Evolutionary conservation across 2,797 vertebrate species (phyloP).

Genomic region (Agapornis canus): DNA sequence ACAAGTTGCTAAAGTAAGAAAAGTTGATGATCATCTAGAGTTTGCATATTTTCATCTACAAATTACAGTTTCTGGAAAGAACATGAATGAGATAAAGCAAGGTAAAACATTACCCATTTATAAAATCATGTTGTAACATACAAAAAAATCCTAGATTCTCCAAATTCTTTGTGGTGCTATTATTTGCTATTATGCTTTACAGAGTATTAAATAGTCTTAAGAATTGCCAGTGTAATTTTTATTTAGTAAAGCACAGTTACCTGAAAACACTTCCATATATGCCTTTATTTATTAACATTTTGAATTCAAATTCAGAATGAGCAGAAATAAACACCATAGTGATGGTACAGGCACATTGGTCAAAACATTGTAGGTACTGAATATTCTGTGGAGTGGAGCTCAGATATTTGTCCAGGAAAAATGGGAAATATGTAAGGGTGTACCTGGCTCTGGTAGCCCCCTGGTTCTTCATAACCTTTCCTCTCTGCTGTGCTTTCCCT

Average conservation of each 20-base stretch:
- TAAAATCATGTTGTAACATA: background rate
- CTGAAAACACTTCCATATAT: background rate
- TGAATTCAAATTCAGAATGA: background rate
- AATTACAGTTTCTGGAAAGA: background rate
- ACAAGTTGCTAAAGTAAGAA: slow-evolving; percentile 19
- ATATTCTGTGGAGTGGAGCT: background rate
- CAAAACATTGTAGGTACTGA: background rate
- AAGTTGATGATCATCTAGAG: slow-evolving; percentile 1
- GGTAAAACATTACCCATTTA: background rate
- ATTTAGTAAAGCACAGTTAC: background rate
- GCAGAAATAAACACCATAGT: background rate
- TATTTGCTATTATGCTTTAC: background rate
- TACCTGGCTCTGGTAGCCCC: background rate
- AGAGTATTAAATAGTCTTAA: background rate
- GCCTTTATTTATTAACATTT: background rate
- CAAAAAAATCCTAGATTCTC: background rate
- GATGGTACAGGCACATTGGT: background rate
- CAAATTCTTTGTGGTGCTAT: background rate
- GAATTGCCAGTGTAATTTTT: background rate
- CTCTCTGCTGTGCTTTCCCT: background rate
- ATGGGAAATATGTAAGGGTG: background rate
- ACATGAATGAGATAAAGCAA: background rate
- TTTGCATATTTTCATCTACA: slow-evolving; percentile 36
- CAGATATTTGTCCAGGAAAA: background rate
- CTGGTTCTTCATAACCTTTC: background rate